Conservation (phyloP, 2,113 vertebrate genomes). For the Leuciscus idus region DNA sequence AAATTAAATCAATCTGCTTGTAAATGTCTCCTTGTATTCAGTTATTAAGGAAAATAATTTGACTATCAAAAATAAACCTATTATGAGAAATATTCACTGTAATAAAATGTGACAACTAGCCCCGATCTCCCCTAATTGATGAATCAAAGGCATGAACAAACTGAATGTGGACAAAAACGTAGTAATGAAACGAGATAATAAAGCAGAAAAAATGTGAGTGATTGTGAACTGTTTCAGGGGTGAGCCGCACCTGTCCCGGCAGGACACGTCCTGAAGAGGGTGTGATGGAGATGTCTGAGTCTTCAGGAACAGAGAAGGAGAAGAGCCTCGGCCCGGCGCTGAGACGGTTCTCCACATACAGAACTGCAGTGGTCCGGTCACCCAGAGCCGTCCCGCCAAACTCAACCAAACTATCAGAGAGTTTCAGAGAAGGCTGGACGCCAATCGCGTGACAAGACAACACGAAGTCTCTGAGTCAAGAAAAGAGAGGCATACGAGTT, state of each 20-base stretch:
- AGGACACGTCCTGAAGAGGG: conserved; percentile 79
- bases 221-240: not conserved
- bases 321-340: conserved; percentile 68
- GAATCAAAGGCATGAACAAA: too few species aligned
- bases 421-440: conserved; percentile 84
- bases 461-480: conserved; percentile 80
- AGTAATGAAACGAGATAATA: not conserved
- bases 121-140: not conserved
- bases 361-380: conserved; percentile 70
- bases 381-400: conserved; percentile 86
- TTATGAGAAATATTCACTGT: not conserved
- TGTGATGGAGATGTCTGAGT: conserved; percentile 77
- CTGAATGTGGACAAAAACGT: too few species aligned
- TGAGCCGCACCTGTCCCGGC: conserved; percentile 70
- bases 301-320: conserved; percentile 77
- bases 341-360: conserved; percentile 76
- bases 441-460: conserved; percentile 84
- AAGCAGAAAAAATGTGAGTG: not conserved
- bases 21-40: too few species aligned
- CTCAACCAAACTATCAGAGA: conserved; percentile 85
- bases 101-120: not conserved
- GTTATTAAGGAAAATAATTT: not conserved
- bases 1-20: too few species aligned
- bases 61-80: not conserved
- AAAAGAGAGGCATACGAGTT: not conserved